phyloP scores from a whole-genome alignment of 2,888 invertebrate genomes.

The Rhagonycha lutea region DNA sequence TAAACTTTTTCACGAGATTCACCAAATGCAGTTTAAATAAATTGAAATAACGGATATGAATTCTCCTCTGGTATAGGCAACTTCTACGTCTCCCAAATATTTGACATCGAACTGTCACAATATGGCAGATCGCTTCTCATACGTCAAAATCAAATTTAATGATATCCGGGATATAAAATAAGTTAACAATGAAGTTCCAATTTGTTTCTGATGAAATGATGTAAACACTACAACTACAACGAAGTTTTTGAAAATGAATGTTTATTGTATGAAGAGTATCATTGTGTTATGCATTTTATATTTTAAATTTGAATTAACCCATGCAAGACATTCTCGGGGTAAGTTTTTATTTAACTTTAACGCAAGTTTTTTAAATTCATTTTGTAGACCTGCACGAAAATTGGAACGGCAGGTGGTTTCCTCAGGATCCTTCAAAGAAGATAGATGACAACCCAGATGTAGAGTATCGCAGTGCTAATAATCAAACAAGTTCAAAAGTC shows the following conservation, averaged over 20 bases:
- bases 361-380: neutral
- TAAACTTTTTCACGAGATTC: no score
- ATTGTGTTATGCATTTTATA: neutral
- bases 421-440: slow-evolving; percentile 41
- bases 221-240: neutral
- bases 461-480: slow-evolving; percentile 19
- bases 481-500: slow-evolving; percentile 36
- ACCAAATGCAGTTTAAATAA: no score
- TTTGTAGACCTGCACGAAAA: neutral
- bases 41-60: neutral
- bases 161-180: neutral
- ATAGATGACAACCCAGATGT: slow-evolving; percentile 38
- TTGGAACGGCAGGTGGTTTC: slow-evolving; percentile 55
- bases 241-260: neutral
- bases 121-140: neutral
- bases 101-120: neutral
- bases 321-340: neutral
- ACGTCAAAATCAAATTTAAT: neutral
- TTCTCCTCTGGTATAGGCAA: neutral
- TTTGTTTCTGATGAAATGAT: neutral
- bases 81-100: neutral
- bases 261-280: neutral
- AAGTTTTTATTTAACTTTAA: neutral
- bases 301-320: neutral
- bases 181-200: neutral